These are phyloP conservation scores for Circaetus gallicus DNA, from an alignment of 2,113 vertebrate genomes.

Conservation along the genomic window DNA sequence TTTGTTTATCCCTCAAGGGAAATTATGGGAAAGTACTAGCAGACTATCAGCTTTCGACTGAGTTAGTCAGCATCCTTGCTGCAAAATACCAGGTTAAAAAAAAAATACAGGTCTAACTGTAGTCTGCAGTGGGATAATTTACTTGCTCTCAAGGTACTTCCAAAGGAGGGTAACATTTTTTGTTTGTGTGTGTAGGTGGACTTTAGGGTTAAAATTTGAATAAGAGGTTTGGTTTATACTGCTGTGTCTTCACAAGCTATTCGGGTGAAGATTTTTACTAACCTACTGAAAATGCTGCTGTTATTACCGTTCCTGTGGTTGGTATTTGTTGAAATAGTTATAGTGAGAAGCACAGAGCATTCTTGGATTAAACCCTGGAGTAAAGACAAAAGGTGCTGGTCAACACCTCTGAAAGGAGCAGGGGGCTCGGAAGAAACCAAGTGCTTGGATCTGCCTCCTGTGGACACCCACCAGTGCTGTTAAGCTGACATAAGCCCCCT, in stretches of 20 bases:
- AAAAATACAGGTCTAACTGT: not conserved
- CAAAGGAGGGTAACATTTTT: not conserved
- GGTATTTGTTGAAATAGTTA: not conserved
- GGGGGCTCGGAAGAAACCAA: not conserved
- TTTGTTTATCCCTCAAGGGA: slow-evolving; percentile 54
- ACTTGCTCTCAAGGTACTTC: not conserved
- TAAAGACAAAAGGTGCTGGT: not conserved
- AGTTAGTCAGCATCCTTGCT: not conserved
- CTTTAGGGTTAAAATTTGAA: not conserved
- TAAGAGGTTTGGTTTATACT: not conserved
- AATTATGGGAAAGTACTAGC: slow-evolving; percentile 17
- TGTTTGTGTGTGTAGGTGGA: not conserved
- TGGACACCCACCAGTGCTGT: not conserved
- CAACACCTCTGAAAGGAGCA: not conserved
- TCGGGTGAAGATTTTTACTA: not conserved
- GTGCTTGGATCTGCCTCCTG: not conserved
- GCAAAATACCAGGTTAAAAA: not conserved
- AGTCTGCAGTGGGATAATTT: not conserved
- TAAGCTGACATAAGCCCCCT: not conserved
- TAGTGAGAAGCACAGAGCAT: not conserved
- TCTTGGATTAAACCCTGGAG: not conserved
- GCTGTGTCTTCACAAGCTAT: not conserved
- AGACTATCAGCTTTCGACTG: slow-evolving; percentile 13
- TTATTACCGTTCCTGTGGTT: not conserved
- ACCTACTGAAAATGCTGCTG: not conserved